These are phyloP conservation scores for Rynchops niger DNA, from an alignment of 2,113 vertebrate genomes.

Conservation along the genomic window DNA sequence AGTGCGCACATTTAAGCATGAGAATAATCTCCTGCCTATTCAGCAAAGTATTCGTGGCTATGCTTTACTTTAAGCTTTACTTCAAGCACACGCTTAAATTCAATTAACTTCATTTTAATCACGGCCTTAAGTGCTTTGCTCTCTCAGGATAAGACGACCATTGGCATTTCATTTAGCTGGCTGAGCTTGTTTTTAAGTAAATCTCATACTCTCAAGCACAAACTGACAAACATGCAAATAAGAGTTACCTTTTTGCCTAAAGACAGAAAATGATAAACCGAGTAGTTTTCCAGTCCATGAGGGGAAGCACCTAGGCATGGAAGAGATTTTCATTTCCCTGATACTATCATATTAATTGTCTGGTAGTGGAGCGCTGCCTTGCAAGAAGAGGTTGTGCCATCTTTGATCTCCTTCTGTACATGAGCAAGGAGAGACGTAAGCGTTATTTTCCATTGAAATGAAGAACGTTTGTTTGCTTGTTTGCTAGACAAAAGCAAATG, in stretches of 20 bases:
- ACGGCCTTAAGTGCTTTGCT: conserved; percentile 42
- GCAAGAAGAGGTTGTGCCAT: background rate
- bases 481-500: conserved; percentile 47
- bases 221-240: conserved; percentile 62
- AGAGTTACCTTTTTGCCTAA: conserved; percentile 49
- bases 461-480: background rate
- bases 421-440: background rate
- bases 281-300: conserved; percentile 16
- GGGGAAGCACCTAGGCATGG: conserved; percentile 54
- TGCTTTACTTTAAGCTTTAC: conserved; percentile 23
- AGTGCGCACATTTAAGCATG: background rate
- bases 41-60: background rate
- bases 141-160: conserved; percentile 10
- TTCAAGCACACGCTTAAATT: conserved; percentile 22
- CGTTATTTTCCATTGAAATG: conserved; percentile 8
- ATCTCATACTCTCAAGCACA: conserved; percentile 5
- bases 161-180: conserved; percentile 50
- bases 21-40: background rate
- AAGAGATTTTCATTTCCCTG: conserved; percentile 54
- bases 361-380: conserved; percentile 19
- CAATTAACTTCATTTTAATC: conserved; percentile 59
- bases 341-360: conserved; percentile 60
- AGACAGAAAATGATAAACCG: conserved; percentile 49
- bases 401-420: conserved; percentile 48
- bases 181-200: conserved; percentile 67